Evolutionary conservation across 2,888 invertebrate species (phyloP), one percentile per base, ranked within the genome.

Genomic region (Leucozona laternaria): DNA sequence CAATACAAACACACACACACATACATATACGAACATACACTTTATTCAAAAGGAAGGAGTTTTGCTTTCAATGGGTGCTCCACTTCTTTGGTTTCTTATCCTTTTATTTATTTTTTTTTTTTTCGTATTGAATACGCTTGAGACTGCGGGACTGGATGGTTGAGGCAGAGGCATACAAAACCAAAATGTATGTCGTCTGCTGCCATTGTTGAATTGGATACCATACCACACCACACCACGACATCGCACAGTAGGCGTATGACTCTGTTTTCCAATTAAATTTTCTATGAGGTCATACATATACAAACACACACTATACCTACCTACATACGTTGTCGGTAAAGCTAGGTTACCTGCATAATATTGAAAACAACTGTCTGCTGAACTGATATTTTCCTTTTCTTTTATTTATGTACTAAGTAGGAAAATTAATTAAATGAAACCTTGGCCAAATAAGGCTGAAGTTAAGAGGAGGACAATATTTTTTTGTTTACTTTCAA

Each of bases 201-300:
- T 62, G 28, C 48, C 43, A 50, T 66, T 79, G 45, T 45, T 15
- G 45, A 20, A 45, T 66, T 48, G 64, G 8, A 64, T 45, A 15
- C 10, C 10, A 22, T 17, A 34, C 60, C 22, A 34, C 37, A 20
- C 7, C 20, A 34, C 15, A n/a, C n/a, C n/a, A n/a, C 22, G 17
- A 5, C 34, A 34, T 20, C 34, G 4, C 15, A 2, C 17, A 40
- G 48, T 40, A 58, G 66, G 43, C 43, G 64, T 66, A 73, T 68
- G 37, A 31, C n/a, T 60, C 2, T 62, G 25, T 20, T 53, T 73
- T 66, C 11, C 37, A 57, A 50, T 50, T 79, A 66, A 68, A 68
- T 80, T 31, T 40, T 8, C 22, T 76, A 76, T 80, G 60, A 70
- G 76, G 75, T 75, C 80, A 76, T 17, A 50, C 1, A n/a, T 0